Conservation (phyloP, 2,797 vertebrate genomes). For the Tachyglossus aculeatus region DNA sequence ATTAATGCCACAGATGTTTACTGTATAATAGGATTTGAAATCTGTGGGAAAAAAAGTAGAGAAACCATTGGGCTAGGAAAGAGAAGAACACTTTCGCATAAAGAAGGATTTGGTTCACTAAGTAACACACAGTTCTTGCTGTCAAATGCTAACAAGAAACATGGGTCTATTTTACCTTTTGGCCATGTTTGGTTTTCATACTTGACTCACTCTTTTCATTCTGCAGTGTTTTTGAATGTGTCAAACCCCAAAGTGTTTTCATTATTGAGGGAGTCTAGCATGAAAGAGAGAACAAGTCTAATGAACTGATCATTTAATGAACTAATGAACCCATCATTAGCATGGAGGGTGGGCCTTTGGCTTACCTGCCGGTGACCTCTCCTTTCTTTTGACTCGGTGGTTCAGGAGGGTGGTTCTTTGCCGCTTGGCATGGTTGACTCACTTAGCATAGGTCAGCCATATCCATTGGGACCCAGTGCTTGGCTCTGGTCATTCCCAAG, state of each 20-base stretch:
- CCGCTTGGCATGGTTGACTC: background rate
- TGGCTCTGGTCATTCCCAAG: background rate
- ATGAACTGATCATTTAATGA: background rate
- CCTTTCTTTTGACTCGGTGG: background rate
- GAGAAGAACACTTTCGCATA: slow-evolving; percentile 8
- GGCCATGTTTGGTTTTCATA: background rate
- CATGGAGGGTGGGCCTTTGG: rapidly evolving
- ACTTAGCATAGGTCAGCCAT: background rate
- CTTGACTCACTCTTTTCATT: slow-evolving; percentile 8
- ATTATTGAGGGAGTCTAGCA: background rate
- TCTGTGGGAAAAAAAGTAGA: slow-evolving; percentile 7
- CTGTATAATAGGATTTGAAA: slow-evolving; percentile 53
- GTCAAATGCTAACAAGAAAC: background rate
- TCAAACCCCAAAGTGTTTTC: background rate
- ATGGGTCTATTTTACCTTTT: background rate
- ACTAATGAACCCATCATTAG: background rate
- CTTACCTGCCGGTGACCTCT: rapidly evolving
- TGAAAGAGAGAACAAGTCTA: background rate
- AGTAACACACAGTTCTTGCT: background rate
- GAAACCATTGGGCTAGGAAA: slow-evolving; percentile 30
- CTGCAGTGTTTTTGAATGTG: background rate
- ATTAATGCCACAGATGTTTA: slow-evolving; percentile 52
- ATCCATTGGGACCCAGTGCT: background rate
- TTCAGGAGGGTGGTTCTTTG: too few relatives aligned
- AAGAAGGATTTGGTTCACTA: slow-evolving; percentile 26